A percentile compares a stretch with the other conserved stretches of the same genome.
These are phyloP conservation scores for Brenthis ino DNA, from an alignment of 2,888 invertebrate genomes.

Conservation along the genomic window DNA sequence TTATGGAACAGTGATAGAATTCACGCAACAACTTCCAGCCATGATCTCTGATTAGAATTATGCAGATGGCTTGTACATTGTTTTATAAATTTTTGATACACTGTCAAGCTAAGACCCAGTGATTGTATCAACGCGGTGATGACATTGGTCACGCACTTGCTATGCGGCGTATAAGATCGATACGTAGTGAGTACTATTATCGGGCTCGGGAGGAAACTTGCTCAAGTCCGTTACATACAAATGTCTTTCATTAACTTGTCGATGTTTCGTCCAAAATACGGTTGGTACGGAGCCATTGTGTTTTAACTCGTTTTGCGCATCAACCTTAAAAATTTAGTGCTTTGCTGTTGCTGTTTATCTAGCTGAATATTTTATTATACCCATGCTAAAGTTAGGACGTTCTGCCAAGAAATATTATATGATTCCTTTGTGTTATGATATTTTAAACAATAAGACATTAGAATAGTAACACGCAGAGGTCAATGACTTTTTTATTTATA, in stretches of 20 bases:
- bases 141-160: slow-evolving; percentile 33
- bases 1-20: slow-evolving; percentile 1
- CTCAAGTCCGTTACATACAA: slow-evolving; percentile 79
- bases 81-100: slow-evolving; percentile 32
- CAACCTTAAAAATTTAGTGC: slow-evolving; percentile 42
- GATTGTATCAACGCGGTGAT: slow-evolving; percentile 30
- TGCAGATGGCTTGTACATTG: slow-evolving; percentile 14
- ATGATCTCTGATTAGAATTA: slow-evolving; percentile 19
- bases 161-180: slow-evolving; percentile 48
- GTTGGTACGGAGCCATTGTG: slow-evolving; percentile 51
- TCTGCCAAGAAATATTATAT: background rate
- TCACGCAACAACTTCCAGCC: slow-evolving; percentile 10
- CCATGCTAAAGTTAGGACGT: background rate
- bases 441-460: too few species aligned
- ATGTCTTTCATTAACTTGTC: slow-evolving; percentile 79
- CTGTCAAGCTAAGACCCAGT: slow-evolving; percentile 17
- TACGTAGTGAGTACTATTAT: slow-evolving; percentile 62
- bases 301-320: slow-evolving; percentile 57
- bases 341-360: slow-evolving; percentile 12
- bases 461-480: too few species aligned
- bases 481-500: too few species aligned
- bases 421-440: too few species aligned
- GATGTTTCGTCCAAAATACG: slow-evolving; percentile 69
- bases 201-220: slow-evolving; percentile 72
- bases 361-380: slow-evolving; percentile 14